These are phyloP conservation scores for Zoanthus solanderi DNA, from an alignment of 92 coral and sea anemone genomes.

Conservation along the genomic window DNA sequence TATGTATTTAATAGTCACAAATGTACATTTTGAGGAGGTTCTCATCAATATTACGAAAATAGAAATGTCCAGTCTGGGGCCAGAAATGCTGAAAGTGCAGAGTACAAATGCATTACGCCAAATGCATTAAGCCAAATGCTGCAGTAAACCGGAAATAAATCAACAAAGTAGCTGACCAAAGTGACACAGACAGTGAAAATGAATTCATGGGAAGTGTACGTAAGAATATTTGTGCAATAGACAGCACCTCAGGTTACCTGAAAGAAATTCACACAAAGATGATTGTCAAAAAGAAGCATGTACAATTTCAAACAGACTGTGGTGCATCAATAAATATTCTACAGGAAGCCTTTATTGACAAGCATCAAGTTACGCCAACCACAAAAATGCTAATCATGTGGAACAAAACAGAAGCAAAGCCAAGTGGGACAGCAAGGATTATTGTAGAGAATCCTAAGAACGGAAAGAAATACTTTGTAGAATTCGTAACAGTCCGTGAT, in stretches of 20 bases:
- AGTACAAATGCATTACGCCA: constrained; percentile 9
- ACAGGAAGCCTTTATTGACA: constrained; percentile 35
- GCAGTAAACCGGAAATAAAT: neutral
- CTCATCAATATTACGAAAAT: constrained; percentile 37
- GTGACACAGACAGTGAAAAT: constrained; percentile 40
- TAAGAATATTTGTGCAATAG: neutral
- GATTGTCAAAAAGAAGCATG: constrained; percentile 19
- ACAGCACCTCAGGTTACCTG: neutral
- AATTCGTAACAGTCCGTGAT: neutral
- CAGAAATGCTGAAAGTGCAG: constrained; percentile 30
- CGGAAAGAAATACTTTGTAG: constrained; percentile 44
- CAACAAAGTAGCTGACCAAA: neutral
- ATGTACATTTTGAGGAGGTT: constrained; percentile 37
- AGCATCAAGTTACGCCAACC: constrained; percentile 48
- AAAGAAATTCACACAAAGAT: constrained; percentile 49
- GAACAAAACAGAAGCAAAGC: constrained; percentile 32
- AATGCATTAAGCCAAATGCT: constrained; percentile 5
- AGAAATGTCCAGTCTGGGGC: constrained; percentile 60
- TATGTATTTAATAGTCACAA: constrained; percentile 35
- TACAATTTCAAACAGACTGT: constrained; percentile 61
- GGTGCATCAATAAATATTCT: constrained; percentile 62
- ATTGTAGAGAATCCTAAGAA: constrained; percentile 50
- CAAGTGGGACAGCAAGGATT: constrained; percentile 39
- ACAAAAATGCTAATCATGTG: constrained; percentile 6
- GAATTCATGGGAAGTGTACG: constrained; percentile 10